Conservation (phyloP, 2,888 invertebrate genomes). For the Hyalella azteca region DNA sequence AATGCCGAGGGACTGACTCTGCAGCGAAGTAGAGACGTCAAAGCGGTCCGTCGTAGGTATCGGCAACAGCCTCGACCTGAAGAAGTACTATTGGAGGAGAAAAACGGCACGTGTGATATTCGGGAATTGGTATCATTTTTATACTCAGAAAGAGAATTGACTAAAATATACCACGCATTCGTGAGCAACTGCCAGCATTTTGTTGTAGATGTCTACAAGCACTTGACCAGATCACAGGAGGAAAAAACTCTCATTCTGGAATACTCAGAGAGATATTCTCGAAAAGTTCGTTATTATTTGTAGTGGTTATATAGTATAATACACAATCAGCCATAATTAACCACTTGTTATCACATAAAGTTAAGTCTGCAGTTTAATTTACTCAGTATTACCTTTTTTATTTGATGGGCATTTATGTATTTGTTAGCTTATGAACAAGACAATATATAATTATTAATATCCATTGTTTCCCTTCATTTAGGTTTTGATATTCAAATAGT, state of each 20-base stretch:
- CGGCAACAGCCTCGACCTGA: neutral
- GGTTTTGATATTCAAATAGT: no score
- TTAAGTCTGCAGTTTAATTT: no score
- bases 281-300: neutral
- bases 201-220: neutral
- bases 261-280: neutral
- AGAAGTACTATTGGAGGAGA: neutral
- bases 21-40: neutral
- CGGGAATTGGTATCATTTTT: neutral
- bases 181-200: conserved; percentile 7
- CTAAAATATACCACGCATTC: neutral
- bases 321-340: no score
- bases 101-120: neutral
- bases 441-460: no score
- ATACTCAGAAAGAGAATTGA: neutral
- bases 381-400: no score
- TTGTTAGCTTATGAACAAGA: no score
- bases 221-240: neutral
- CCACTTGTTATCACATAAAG: no score
- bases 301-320: no score
- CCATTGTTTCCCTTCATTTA: no score
- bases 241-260: neutral
- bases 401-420: no score
- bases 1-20: neutral
- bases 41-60: neutral